Evolutionary conservation across 2,888 invertebrate genomes (phyloP), one percentile per base, ranked within the genome.

Genomic region (Thymelicus acteon): DNA sequence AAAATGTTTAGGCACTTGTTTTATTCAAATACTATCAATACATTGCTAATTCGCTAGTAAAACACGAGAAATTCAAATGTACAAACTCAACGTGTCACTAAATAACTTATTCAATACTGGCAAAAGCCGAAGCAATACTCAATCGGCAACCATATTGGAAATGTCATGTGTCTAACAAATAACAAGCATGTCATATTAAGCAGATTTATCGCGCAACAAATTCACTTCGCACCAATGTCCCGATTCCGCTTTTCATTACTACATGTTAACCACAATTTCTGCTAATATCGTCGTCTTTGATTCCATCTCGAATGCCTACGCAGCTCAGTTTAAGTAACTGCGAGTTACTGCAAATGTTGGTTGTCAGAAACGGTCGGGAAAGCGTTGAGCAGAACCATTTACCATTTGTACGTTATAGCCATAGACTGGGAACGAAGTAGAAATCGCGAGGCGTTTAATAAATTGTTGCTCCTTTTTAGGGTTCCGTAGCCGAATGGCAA

Each of bases 231-330:
- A 49, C 13, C 48, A 63, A 63, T 54, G 13, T 44, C 64, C 39
- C 19, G 19, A 47, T 24, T 39, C 47, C 19, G 48, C 19, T 40
- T 58, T 58, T 60, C 64, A 64, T 64, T 63, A 62, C 44, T 54
- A 15, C 58, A 60, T 69, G 69, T 69, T 58, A 64, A 64, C 47
- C 58, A 72, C 65, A 73, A 70, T 72, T 70, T 70, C 65, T 63
- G 65, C 63, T 70, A 70, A 70, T 70, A 57, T 60, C 57, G 54
- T 69, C 62, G 72, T 72, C 67, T 72, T 72, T 72, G 74, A 75
- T 77, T 75, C 74, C 73, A 75, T 75, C 76, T 74, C 70, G 72
- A 73, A 76, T 76, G 74, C 77, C 78, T 77, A 78, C 77, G 77
- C 78, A 76, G 64, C n/a, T 66, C 63, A 48, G 49, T 58, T 52